Conservation (phyloP, 2,113 vertebrate species). For the Nansenia antarctica region DNA sequence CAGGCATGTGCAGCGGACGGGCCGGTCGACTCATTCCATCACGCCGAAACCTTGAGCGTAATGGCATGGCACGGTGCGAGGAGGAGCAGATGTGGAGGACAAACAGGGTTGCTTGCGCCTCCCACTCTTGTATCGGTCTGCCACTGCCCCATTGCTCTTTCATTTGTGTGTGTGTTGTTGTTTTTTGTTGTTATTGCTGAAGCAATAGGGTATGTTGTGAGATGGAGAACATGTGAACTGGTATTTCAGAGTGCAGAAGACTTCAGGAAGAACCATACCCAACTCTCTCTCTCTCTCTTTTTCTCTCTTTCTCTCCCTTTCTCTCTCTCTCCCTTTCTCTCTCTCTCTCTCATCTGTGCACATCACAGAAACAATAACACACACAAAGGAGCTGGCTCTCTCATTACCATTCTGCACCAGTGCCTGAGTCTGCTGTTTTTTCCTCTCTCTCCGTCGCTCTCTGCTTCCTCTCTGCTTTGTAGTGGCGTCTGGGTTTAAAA, state of each 20-base stretch:
- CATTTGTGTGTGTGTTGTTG: no score
- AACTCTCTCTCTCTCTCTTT: neutral
- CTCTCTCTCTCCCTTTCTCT: neutral
- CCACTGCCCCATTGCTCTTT: no score
- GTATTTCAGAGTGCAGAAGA: neutral
- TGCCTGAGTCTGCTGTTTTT: constrained; percentile 9
- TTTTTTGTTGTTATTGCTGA: no score
- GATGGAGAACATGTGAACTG: neutral
- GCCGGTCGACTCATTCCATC: neutral
- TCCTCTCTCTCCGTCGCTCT: neutral
- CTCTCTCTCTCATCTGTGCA: neutral
- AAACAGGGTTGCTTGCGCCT: neutral
- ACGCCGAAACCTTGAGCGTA: neutral
- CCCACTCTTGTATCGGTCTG: no score
- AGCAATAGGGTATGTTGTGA: no score
- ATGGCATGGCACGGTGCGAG: neutral
- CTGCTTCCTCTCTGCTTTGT: neutral
- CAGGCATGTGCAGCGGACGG: neutral
- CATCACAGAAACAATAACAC: neutral
- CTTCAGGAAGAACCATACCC: neutral
- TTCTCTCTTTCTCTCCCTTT: neutral
- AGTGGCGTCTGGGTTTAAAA: neutral
- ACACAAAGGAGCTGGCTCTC: neutral
- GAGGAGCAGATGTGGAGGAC: neutral
- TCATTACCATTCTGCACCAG: constrained; percentile 3